Evolutionary conservation across 2,888 invertebrate species (phyloP).

Genomic region (Sminthurides aquaticus): DNA sequence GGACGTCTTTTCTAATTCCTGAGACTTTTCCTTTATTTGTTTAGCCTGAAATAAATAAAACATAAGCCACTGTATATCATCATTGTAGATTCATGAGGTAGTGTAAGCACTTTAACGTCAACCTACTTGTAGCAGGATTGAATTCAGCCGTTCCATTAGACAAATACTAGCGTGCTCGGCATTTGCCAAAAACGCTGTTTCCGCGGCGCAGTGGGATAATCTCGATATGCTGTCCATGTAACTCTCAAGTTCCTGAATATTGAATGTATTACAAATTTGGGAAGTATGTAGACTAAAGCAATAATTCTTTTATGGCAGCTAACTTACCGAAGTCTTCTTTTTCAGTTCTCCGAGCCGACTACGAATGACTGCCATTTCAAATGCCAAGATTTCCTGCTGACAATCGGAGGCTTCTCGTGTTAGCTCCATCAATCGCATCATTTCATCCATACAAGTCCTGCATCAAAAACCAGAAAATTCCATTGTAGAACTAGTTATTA

Average conservation of each 20-base stretch:
- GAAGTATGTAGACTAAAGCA: too few species aligned
- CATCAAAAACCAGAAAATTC: background rate
- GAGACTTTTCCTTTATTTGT: slow-evolving; percentile 26
- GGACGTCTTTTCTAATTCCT: slow-evolving; percentile 33
- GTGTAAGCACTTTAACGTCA: too few species aligned
- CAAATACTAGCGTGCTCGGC: slow-evolving; percentile 37
- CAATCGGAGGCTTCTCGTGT: slow-evolving; percentile 25
- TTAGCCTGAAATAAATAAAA: slow-evolving; percentile 24
- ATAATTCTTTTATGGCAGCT: too few species aligned
- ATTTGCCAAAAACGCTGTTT: slow-evolving; percentile 34
- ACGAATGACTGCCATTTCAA: slow-evolving; percentile 30
- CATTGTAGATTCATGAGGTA: too few species aligned
- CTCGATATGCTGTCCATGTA: slow-evolving; percentile 30
- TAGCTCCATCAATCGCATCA: slow-evolving; percentile 33
- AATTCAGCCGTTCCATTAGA: slow-evolving; percentile 32
- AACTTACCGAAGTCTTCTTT: slow-evolving; percentile 29
- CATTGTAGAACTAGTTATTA: background rate
- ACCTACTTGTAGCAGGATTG: slow-evolving; percentile 26
- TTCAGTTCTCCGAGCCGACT: slow-evolving; percentile 33
- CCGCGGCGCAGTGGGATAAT: slow-evolving; percentile 30
- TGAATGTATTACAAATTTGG: too few species aligned
- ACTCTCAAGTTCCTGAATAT: slow-evolving; percentile 32
- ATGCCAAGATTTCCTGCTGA: slow-evolving; percentile 30
- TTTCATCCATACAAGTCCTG: slow-evolving; percentile 25
- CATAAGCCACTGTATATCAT: background rate